Evolutionary conservation across 53 echinoderm and acorn worm genomes (phyloP).

Genomic region (Paracentrotus lividus): DNA sequence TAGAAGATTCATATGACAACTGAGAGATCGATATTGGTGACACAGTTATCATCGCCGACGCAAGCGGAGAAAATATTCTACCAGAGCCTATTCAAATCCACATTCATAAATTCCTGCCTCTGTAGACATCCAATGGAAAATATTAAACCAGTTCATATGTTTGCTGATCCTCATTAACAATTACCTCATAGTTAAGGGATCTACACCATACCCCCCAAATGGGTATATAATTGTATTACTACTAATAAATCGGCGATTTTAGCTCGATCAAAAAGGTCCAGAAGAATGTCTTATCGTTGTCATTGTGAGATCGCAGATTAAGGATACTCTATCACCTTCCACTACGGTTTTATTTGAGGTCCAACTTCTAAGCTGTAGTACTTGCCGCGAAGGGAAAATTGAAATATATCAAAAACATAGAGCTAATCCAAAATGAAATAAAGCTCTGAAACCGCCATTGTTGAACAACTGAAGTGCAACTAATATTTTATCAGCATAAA

Average conservation of each 20-base stretch:
- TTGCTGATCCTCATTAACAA: too few species aligned
- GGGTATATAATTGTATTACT: neutral
- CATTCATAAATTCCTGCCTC: constrained; percentile 43
- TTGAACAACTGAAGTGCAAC: too few species aligned
- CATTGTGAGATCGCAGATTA: constrained; percentile 43
- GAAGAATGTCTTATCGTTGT: neutral
- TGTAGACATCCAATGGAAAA: neutral
- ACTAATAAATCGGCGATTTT: neutral
- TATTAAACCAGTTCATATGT: constrained; percentile 1
- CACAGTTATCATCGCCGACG: neutral
- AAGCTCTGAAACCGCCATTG: too few species aligned
- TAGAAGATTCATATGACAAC: neutral
- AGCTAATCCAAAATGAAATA: too few species aligned
- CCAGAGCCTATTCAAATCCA: neutral
- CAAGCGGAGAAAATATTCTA: neutral
- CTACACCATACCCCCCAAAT: neutral
- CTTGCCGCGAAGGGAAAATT: too few species aligned
- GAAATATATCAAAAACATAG: too few species aligned
- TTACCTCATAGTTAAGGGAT: too few species aligned
- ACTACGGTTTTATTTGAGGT: neutral
- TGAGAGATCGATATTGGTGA: neutral
- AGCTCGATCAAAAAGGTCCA: neutral
- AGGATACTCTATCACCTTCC: constrained; percentile 6
- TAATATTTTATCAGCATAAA: too few species aligned
- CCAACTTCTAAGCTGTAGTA: neutral